Percentiles rank a stretch among this genome's conserved stretches.
phyloP scores from a whole-genome alignment of 2,888 invertebrate species.

The Chrysolina haemoptera region DNA sequence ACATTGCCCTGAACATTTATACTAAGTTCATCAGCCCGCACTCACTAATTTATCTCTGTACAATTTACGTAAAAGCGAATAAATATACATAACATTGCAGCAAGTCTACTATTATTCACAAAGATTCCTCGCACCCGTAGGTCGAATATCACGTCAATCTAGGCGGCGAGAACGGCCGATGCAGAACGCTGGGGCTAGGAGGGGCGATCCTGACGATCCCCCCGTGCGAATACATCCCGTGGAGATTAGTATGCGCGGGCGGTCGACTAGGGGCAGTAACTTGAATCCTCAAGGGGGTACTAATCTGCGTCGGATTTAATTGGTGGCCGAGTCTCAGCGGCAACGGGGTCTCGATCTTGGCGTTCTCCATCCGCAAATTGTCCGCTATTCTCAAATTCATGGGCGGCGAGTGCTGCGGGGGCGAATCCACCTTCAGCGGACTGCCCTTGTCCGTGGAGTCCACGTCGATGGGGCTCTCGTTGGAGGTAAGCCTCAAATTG shows the following conservation, averaged over 20 bases:
- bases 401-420: constrained; percentile 62
- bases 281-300: constrained; percentile 67
- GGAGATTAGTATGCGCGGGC: constrained; percentile 61
- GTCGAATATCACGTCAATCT: constrained; percentile 69
- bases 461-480: constrained; percentile 64
- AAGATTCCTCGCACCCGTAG: constrained; percentile 54
- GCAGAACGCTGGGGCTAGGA: constrained; percentile 64
- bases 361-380: constrained; percentile 54
- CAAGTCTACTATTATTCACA: constrained; percentile 55
- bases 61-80: constrained; percentile 44
- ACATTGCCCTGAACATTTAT: constrained; percentile 60
- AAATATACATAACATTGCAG: constrained; percentile 60
- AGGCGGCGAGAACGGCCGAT: constrained; percentile 69
- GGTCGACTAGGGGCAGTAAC: constrained; percentile 62
- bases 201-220: constrained; percentile 68
- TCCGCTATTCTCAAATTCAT: constrained; percentile 66
- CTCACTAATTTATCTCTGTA: constrained; percentile 43
- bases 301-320: constrained; percentile 56
- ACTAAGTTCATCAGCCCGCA: constrained; percentile 42
- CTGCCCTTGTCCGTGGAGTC: constrained; percentile 61
- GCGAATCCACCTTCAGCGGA: constrained; percentile 60
- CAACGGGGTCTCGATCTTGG: constrained; percentile 63
- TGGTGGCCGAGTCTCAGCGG: constrained; percentile 63
- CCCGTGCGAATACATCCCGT: constrained; percentile 59
- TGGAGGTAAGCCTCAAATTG: constrained; percentile 57